Conservation (phyloP, 2,797 vertebrate genomes). For the Macrochelys suwanniensis region DNA sequence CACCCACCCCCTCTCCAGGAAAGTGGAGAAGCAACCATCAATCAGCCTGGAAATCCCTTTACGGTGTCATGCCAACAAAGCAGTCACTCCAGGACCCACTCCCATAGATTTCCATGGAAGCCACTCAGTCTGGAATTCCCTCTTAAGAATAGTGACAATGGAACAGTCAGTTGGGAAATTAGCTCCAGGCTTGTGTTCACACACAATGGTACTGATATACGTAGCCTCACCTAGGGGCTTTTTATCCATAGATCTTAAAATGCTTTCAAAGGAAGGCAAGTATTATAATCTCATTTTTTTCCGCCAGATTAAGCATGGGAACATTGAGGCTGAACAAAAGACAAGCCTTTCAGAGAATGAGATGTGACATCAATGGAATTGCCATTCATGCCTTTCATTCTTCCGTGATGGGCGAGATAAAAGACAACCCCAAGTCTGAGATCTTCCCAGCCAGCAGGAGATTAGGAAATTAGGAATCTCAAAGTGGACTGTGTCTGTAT, state of each 20-base stretch:
- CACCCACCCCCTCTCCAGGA: accelerated
- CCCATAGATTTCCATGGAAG: accelerated
- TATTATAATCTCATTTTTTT: background rate
- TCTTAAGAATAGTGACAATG: background rate
- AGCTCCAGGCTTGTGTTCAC: background rate
- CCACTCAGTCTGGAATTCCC: background rate
- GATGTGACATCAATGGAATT: constrained; percentile 4
- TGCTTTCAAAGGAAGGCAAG: background rate
- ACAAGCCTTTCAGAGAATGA: constrained; percentile 25
- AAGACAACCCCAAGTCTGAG: background rate
- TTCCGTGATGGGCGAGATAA: background rate
- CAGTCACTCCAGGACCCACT: background rate
- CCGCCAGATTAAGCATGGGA: constrained; percentile 41
- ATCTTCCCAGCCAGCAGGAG: constrained; percentile 24
- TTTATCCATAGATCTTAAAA: background rate
- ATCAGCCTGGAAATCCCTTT: background rate
- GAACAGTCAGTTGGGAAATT: background rate
- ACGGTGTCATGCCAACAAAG: background rate
- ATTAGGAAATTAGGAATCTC: background rate
- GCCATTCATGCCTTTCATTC: constrained; percentile 16
- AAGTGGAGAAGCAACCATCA: background rate
- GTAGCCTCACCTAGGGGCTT: background rate
- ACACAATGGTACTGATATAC: background rate
- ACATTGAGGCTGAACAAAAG: background rate
- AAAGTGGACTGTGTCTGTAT: background rate